Base-by-base conservation (phyloP, 2,797 vertebrate species). In the Darevskia nairensis region DNA sequence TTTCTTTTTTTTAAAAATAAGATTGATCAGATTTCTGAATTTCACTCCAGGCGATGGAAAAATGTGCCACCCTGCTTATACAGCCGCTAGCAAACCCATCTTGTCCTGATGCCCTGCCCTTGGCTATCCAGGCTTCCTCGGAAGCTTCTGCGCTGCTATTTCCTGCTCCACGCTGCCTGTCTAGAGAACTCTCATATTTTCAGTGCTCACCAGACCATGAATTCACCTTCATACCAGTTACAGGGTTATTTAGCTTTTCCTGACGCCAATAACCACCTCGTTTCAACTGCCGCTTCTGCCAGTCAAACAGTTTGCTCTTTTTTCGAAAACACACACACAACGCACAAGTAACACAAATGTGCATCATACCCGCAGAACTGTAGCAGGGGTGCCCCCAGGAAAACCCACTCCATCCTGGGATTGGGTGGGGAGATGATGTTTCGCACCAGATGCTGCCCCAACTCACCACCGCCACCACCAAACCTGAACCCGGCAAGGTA, bases 171-270 rank as follows among this genome's bases (percentile, higher is more conserved):
- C 88, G 75, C 61, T 74, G 94, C 91, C 92, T 93, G 92, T 95
- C 96, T 91, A 50, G 93, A 94, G 93, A 94, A 89, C 95, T 88
- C 95, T 97, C 95, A 46, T 96, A 97, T 97, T 97, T 97, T 97
- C 95, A 93, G 80, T 94, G 97, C 95, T 97, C 96, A 96, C 94
- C 80, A 96, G 97, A 97, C 96, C 96, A 87, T 97, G 97, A 97
- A 97, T 97, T 97, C 96, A 97, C 97, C 97, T 97, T 97, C 97
- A 97, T 96, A 96, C 95, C 95, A 96, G 95, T 97, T 97, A 96
- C 95, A 96, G 97, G 97, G 97, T 97, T 97, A 97, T 97, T 97
- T 96, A 95, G 96, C 95, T 96, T 94, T 95, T 96, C 93, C 94
- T 93, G 96, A 96, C 85, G 44, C 96, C 94, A 94, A 95, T 96